Evolutionary conservation across 2,113 vertebrate genomes (phyloP), one percentile per base, ranked within the genome.

Genomic region (Scopus umbretta): DNA sequence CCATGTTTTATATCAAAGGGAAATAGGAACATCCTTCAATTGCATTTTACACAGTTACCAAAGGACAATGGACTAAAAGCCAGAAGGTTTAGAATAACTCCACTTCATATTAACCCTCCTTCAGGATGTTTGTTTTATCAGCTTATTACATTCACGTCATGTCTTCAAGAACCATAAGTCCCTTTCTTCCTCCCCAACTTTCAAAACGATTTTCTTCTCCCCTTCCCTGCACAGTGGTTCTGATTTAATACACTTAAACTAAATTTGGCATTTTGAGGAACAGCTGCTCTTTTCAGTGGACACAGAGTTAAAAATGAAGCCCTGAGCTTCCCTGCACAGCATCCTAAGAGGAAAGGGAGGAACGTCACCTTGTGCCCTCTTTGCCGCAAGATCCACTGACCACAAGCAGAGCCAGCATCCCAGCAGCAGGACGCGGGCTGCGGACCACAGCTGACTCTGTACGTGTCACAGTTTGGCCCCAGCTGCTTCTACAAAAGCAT

Each of bases 1-100:
- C 91, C 66, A 15, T 21, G 71, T 73, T 94, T 95, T 67, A 76
- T 90, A 86, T 94, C 94, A 92, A 94, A 95, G 95, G 86, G 67
- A 91, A 95, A 88, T 5, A 29, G 86, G 90, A 97, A 92, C 89
- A 91, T 71, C 91, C 62, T 90, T 84, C 92, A 89, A 19, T 70
- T 92, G 94, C 93, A 94, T 96, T 97, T 97, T 55, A 53, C 80
- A 70, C 83, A 70, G 90, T 66, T 61, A 65, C 40, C n/a, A 10
- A 66, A 66, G 82, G 76, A 97, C 90, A 96, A 94, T 79, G 82
- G 68, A 45, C 70, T 66, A 26, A 49, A 22, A 93, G 75, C 19
- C 13, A 43, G 55, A 13, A 74, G 67, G 80, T 86, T 96, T 87
- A 70, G 82, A 38, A 49, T 66, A 90, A 92, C 75, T 82, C 55